Percentiles rank a stretch among this genome's conserved stretches.
Conservation (phyloP, 1,140 invertebrate species). For the Steinernema feltiae region DNA sequence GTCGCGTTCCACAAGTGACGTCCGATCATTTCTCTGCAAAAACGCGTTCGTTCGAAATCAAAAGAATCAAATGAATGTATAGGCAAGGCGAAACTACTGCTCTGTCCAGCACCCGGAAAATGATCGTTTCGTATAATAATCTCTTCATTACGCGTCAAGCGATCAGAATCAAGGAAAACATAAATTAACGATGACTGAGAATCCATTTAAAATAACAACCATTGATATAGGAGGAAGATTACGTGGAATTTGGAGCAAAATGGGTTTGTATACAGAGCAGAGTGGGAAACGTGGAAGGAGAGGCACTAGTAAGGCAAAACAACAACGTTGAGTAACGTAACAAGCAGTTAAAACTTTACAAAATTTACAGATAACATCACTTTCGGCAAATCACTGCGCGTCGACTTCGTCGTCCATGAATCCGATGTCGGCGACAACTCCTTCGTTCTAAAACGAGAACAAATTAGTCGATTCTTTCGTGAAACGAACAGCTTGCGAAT, state of each 20-base stretch:
- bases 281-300: not conserved
- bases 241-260: not conserved
- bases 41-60: too few relatives aligned
- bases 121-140: conserved; percentile 32
- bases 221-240: not conserved
- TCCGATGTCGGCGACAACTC: not conserved
- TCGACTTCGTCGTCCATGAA: not conserved
- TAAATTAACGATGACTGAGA: not conserved
- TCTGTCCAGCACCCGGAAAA: conserved; percentile 46
- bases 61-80: not conserved
- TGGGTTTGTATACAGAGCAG: not conserved
- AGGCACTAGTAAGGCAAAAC: not conserved
- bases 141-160: not conserved
- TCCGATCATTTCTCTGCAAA: not conserved
- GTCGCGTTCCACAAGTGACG: not conserved
- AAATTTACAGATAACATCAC: conserved; percentile 5
- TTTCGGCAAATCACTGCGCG: not conserved
- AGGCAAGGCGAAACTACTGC: not conserved
- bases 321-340: not conserved
- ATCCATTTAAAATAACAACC: not conserved
- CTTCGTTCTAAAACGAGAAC: not conserved
- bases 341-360: conserved; percentile 3
- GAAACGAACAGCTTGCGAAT: not conserved
- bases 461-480: not conserved
- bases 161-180: not conserved